Evolutionary conservation across 2,888 invertebrate species (phyloP).

Genomic region (Hylaea fasciaria): DNA sequence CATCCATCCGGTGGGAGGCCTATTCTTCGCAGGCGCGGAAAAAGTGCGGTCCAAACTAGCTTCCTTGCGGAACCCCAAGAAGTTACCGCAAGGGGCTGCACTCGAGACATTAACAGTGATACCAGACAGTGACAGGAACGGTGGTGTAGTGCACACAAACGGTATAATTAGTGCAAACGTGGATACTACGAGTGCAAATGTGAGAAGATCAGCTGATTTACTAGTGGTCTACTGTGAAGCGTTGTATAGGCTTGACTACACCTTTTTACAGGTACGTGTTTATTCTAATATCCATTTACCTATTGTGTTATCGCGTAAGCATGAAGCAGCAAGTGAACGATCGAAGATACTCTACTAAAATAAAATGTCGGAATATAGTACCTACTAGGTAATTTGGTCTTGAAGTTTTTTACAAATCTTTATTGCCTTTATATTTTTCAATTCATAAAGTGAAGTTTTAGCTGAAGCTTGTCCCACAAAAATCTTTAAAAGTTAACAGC

Average conservation of each 20-base stretch:
- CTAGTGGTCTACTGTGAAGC: conserved; percentile 87
- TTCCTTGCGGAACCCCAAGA: conserved; percentile 50
- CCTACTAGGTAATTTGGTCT: no score
- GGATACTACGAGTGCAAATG: conserved; percentile 29
- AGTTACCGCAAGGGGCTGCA: conserved; percentile 26
- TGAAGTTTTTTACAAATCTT: no score
- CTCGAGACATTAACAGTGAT: conserved; percentile 54
- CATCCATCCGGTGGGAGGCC: conserved; percentile 69
- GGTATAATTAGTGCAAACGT: conserved; percentile 32
- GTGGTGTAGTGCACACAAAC: conserved; percentile 30
- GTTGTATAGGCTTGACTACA: conserved; percentile 87
- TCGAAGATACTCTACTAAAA: no score
- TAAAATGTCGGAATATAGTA: no score
- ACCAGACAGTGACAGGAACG: conserved; percentile 45
- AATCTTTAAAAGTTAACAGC: no score
- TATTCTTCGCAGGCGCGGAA: conserved; percentile 78
- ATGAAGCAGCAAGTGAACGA: no score
- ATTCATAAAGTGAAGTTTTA: no score
- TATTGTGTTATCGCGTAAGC: neutral
- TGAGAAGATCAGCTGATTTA: conserved; percentile 48
- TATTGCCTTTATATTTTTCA: no score
- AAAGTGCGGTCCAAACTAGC: conserved; percentile 64
- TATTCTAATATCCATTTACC: neutral
- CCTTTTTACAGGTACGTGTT: conserved; percentile 86
- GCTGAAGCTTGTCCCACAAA: no score